A percentile compares a stretch with the other conserved stretches of the same genome.
Evolutionary conservation across 2,797 vertebrate species (phyloP).

Genomic region (Danio jaintianensis): DNA sequence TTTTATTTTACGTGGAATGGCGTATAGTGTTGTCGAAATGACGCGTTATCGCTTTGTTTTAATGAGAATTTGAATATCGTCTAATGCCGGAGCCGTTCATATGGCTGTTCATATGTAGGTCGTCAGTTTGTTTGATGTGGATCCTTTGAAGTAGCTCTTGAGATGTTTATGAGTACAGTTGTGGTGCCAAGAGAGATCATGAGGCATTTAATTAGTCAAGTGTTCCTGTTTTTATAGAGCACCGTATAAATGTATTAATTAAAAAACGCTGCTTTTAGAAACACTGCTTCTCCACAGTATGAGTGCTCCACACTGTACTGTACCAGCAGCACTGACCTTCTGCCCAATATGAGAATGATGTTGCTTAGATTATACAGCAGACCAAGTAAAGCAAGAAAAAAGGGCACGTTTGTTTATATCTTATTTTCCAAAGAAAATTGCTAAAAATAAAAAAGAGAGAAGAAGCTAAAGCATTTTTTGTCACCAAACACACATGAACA

Average conservation of each 20-base stretch:
- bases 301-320: too few species aligned
- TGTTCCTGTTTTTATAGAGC: conserved; percentile 7
- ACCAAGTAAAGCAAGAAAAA: background rate
- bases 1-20: background rate
- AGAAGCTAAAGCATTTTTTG: background rate
- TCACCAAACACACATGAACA: too few species aligned
- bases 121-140: conserved; percentile 49
- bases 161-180: conserved; percentile 45
- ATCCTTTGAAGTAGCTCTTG: conserved; percentile 32
- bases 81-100: background rate
- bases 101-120: conserved; percentile 42
- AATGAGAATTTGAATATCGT: background rate
- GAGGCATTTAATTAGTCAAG: conserved; percentile 40
- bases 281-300: background rate
- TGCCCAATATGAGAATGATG: background rate
- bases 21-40: background rate
- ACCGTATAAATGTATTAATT: conserved; percentile 19
- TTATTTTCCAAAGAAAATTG: background rate
- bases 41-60: background rate
- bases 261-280: conserved; percentile 9
- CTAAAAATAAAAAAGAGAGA: background rate
- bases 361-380: background rate
- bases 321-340: background rate
- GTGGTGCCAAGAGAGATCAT: conserved; percentile 38
- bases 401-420: background rate